These are phyloP conservation scores for Anabacerthia variegaticeps DNA, from an alignment of 2,797 vertebrate species.

Conservation along the genomic window DNA sequence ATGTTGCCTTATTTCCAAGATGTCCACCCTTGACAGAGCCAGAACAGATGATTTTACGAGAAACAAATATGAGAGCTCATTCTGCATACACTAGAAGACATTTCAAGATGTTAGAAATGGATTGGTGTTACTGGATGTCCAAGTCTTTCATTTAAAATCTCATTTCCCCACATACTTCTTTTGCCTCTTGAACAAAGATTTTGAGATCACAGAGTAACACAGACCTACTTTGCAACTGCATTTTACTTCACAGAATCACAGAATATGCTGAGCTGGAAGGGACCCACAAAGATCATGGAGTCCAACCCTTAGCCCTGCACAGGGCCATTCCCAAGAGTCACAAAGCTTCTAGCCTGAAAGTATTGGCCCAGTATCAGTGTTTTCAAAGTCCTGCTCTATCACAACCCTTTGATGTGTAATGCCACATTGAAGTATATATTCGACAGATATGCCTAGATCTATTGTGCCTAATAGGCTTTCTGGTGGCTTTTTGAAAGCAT, in stretches of 20 bases:
- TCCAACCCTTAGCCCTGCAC: neutral
- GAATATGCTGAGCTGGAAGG: neutral
- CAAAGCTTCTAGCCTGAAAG: neutral
- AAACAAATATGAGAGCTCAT: neutral
- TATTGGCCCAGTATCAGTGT: neutral
- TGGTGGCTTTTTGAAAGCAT: constrained; percentile 3
- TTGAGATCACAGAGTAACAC: neutral
- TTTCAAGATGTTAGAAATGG: neutral
- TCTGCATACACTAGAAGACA: neutral
- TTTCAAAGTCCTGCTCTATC: constrained; percentile 4
- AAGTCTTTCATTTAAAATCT: neutral
- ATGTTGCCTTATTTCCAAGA: neutral
- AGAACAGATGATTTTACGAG: neutral
- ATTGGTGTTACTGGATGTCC: neutral
- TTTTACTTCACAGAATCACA: neutral
- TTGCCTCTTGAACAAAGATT: neutral
- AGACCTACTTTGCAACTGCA: neutral
- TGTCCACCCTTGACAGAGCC: neutral
- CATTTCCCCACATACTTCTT: neutral
- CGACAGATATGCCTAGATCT: neutral
- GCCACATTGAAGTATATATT: neutral
- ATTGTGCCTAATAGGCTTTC: constrained; percentile 28
- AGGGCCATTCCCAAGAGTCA: neutral
- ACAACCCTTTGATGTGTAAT: constrained; percentile 18
- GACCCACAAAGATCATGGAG: neutral